Evolutionary conservation across 2,113 vertebrate species (phyloP), one percentile per base, ranked within the genome.

Genomic region (Misgurnus mizolepis): DNA sequence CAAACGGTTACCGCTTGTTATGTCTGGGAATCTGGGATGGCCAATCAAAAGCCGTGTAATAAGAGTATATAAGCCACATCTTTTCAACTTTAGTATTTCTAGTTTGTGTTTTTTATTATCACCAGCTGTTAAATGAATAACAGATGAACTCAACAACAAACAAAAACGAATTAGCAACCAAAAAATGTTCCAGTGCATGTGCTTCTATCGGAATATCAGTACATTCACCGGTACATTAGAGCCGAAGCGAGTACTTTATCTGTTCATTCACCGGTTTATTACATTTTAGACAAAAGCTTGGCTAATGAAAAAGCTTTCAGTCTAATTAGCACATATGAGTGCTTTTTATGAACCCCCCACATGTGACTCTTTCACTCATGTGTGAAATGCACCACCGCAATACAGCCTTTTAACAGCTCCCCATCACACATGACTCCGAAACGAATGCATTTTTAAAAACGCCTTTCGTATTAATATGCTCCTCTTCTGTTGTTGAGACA

Each of bases 261-360:
- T 75, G 18, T 75, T 75, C 72, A 64, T 75, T 62, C 72, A 75
- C n/a, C 15, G 58, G 41, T 49, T 75, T 75, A 75, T 75, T 49
- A 64, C 18, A 62, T 75, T 75, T 75, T 64, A 75, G 58, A 75
- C 18, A 49, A 39, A 43, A 64, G 58, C 43, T 64, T 10, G 18
- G 60, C 41, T 75, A 64, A 75, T 75, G 73, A 75, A 75, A 75
- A 75, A 39, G 73, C 73, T 75, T 75, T 75, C 22, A 75, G 58
- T 14, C 58, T 61, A n/a, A 75, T 75, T 64, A 64, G 14, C 58
- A 50, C 34, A 14, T 75, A 64, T 39, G 43, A 49, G 58, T 49
- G 58, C 41, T 75, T 64, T 73, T 75, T 64, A 17, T 58, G 55
- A 18, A n/a, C 55, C 55, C 2, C 14, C 56, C 14, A 12, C 71